Evolutionary conservation across 37 sponge, comb jelly and placozoan genomes (phyloP).

Genomic region (Theonella swinhoei): DNA sequence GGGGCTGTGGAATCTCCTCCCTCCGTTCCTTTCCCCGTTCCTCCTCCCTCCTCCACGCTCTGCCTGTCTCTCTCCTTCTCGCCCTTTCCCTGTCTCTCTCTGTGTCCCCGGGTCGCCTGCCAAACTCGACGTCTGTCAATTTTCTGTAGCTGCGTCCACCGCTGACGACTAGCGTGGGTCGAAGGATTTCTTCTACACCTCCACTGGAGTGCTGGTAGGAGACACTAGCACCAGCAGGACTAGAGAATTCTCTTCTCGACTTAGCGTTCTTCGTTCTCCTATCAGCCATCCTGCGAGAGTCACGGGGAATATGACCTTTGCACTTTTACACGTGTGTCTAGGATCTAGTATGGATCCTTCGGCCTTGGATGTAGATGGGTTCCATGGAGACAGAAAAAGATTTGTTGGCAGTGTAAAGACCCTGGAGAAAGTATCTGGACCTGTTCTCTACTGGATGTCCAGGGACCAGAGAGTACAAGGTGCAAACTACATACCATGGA

Average conservation of each 20-base stretch:
- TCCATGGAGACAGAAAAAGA: too few species aligned
- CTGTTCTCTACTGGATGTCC: too few species aligned
- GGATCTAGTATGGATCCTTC: background rate
- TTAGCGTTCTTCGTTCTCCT: too few species aligned
- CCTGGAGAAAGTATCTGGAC: too few species aligned
- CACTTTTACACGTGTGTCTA: too few species aligned
- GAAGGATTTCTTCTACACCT: slow-evolving; percentile 48
- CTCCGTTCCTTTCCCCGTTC: background rate
- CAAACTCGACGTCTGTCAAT: slow-evolving; percentile 17
- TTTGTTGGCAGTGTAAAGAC: too few species aligned
- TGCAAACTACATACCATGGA: too few species aligned
- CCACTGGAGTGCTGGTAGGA: background rate
- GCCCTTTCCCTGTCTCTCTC: slow-evolving; percentile 5
- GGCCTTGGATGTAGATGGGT: background rate
- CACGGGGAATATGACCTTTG: too few species aligned
- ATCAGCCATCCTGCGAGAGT: too few species aligned
- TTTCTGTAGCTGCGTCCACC: slow-evolving; percentile 53
- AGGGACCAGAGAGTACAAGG: too few species aligned
- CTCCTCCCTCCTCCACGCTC: background rate
- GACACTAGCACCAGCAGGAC: background rate
- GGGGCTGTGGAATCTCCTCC: too few species aligned
- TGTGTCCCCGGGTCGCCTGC: too few species aligned
- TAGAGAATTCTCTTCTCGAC: background rate
- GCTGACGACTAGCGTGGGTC: slow-evolving; percentile 50
- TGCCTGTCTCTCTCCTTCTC: background rate